A percentile compares a stretch with the other conserved stretches of the same genome.
Evolutionary conservation across 2,888 invertebrate species (phyloP).

Genomic region (Crepidodera aurea): DNA sequence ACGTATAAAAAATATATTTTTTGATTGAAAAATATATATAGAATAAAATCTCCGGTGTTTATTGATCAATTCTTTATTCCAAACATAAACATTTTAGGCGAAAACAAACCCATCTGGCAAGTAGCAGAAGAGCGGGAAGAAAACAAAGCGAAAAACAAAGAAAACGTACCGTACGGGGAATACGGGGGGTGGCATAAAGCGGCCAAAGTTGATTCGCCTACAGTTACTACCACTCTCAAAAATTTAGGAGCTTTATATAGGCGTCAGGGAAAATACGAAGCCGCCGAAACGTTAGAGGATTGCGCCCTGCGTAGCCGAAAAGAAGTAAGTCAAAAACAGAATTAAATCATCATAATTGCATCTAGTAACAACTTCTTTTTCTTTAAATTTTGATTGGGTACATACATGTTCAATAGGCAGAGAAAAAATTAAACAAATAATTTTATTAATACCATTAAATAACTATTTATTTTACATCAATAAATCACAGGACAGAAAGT

Average conservation of each 20-base stretch:
- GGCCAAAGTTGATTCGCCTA: conserved; percentile 96
- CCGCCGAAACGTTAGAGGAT: conserved; percentile 98
- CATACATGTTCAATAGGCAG: too few species aligned
- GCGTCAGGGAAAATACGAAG: conserved; percentile 98
- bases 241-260: conserved; percentile 98
- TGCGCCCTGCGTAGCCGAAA: conserved; percentile 95
- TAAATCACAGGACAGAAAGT: too few species aligned
- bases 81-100: conserved; percentile 66
- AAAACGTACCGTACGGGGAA: conserved; percentile 89
- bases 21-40: too few species aligned
- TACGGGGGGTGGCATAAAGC: conserved; percentile 98
- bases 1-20: too few species aligned
- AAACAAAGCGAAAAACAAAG: conserved; percentile 86
- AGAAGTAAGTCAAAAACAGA: conserved; percentile 75
- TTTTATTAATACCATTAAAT: too few species aligned
- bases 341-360: too few species aligned
- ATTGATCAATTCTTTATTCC: too few species aligned
- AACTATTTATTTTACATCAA: too few species aligned
- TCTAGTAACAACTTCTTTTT: too few species aligned
- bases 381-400: too few species aligned
- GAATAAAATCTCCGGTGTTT: too few species aligned
- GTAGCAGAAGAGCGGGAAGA: conserved; percentile 99
- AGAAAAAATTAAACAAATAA: too few species aligned
- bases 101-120: conserved; percentile 97
- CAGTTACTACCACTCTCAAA: conserved; percentile 97